phyloP scores from a whole-genome alignment of 2,797 vertebrate genomes.

The Tiaroga cobitis region DNA sequence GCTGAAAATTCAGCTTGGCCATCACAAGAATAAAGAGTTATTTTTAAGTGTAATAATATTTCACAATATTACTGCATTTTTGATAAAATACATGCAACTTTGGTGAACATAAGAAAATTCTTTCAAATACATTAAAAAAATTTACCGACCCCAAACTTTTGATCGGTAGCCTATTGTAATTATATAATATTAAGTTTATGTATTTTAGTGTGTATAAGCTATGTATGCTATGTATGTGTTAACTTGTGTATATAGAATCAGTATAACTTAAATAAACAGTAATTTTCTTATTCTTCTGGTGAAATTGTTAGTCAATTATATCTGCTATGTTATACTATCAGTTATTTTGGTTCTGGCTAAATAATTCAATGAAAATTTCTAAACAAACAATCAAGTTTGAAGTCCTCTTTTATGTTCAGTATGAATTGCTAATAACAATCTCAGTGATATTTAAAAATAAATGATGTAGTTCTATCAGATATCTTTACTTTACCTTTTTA shows the following conservation, averaged over 20 bases:
- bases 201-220: not conserved
- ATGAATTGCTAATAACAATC: not conserved
- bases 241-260: conserved; percentile 21
- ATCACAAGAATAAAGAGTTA: not conserved
- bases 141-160: not conserved
- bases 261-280: conserved; percentile 17
- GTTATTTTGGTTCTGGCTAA: not conserved
- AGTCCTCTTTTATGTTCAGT: not conserved
- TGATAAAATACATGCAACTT: not conserved
- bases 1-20: not conserved
- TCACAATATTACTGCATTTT: not conserved
- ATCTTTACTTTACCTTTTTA: not conserved
- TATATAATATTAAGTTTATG: not conserved
- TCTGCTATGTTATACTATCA: not conserved
- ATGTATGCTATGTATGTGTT: not conserved
- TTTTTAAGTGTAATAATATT: not conserved
- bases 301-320: not conserved
- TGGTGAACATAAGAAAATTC: not conserved
- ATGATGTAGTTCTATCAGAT: not conserved
- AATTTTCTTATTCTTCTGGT: conserved; percentile 4
- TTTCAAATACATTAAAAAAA: not conserved
- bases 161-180: not conserved
- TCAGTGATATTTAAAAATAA: not conserved
- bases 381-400: not conserved
- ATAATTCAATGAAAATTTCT: not conserved